Evolutionary conservation across 2,888 invertebrate genomes (phyloP).

Genomic region (Leptinotarsa tumamoca): DNA sequence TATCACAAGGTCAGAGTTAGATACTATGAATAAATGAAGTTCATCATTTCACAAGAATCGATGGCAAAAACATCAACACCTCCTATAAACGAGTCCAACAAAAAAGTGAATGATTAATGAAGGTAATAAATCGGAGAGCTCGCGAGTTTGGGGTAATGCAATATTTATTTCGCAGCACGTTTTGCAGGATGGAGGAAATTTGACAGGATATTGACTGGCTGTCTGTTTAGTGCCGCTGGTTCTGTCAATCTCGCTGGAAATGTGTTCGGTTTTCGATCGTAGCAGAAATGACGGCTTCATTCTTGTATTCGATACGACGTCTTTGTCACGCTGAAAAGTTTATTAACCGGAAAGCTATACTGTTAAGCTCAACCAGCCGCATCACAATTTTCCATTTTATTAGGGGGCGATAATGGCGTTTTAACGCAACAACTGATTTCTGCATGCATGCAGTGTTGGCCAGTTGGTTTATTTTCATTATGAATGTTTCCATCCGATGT

Average conservation of each 20-base stretch:
- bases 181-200: conserved; percentile 36
- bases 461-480: too few relatives aligned
- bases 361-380: not conserved
- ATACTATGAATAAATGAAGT: not conserved
- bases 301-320: conserved; percentile 1
- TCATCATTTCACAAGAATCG: not conserved
- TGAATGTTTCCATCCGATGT: too few relatives aligned
- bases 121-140: conserved; percentile 36
- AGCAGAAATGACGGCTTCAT: conserved; percentile 10
- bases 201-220: conserved; percentile 45
- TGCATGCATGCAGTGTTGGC: too few relatives aligned
- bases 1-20: too few relatives aligned
- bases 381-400: not conserved
- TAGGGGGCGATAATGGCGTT: not conserved
- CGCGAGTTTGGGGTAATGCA: conserved; percentile 34
- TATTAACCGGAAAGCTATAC: conserved; percentile 11
- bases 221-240: conserved; percentile 37
- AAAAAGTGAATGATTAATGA: conserved; percentile 31
- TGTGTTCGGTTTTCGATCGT: conserved; percentile 23
- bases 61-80: not conserved
- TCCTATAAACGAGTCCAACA: not conserved
- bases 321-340: conserved; percentile 17
- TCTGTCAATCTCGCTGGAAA: conserved; percentile 38
- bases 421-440: too few relatives aligned
- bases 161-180: conserved; percentile 40